phyloP scores from a whole-genome alignment of 2,888 invertebrate genomes.

The Copidosoma aretas region DNA sequence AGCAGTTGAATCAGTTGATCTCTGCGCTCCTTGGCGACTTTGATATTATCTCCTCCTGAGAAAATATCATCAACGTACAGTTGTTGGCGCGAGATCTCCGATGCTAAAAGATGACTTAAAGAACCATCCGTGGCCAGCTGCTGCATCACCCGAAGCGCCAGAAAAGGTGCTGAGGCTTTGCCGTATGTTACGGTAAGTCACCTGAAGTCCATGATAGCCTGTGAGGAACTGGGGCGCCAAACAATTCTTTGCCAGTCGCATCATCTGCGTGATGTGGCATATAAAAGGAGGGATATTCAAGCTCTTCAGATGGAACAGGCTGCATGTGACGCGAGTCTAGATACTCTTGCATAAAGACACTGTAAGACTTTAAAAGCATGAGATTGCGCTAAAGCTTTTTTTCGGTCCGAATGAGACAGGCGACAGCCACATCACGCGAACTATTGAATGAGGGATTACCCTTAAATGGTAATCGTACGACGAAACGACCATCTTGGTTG shows the following conservation, averaged over 20 bases:
- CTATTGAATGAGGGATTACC: not conserved
- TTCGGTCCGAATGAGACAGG: not conserved
- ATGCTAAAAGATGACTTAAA: slow-evolving; percentile 8
- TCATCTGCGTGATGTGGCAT: slow-evolving; percentile 5
- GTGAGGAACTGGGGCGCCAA: slow-evolving; percentile 11
- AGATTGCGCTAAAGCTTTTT: not conserved
- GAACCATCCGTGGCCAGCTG: slow-evolving; percentile 23
- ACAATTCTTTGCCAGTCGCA: slow-evolving; percentile 14
- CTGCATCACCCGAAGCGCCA: slow-evolving; percentile 11
- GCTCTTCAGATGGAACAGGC: not conserved
- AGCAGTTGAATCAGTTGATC: not conserved
- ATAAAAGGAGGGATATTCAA: not conserved
- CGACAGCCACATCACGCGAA: not conserved
- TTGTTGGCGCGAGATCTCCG: not conserved
- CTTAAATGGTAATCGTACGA: not conserved
- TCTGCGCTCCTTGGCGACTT: too few species aligned
- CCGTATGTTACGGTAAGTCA: slow-evolving; percentile 24
- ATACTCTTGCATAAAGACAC: not conserved
- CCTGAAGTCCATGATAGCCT: not conserved
- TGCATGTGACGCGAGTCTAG: not conserved
- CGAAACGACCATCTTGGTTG: not conserved
- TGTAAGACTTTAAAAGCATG: not conserved
- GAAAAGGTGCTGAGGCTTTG: slow-evolving; percentile 11
- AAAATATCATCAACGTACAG: slow-evolving; percentile 30
- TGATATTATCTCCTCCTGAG: slow-evolving; percentile 16